Evolutionary conservation across 2,113 vertebrate genomes (phyloP).

Genomic region (Pedionomus torquatus): DNA sequence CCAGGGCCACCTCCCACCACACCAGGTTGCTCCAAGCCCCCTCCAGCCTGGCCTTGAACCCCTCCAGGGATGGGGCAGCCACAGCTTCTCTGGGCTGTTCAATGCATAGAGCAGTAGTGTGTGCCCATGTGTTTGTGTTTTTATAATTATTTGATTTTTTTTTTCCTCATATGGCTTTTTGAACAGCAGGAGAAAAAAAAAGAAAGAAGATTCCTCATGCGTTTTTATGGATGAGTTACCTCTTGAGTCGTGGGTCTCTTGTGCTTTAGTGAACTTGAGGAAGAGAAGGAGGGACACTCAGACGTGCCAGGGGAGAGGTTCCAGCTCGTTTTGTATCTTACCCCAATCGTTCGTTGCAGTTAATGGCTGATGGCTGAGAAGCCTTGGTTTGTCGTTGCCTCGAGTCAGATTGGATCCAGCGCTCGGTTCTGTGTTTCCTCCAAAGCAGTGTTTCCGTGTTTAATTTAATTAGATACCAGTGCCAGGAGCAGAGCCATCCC

Average conservation of each 20-base stretch:
- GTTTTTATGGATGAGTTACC: background rate
- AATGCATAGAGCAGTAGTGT: accelerated
- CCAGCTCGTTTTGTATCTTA: background rate
- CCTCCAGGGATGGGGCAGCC: no score
- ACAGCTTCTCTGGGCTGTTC: no score
- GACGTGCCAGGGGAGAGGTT: background rate
- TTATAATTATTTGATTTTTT: accelerated
- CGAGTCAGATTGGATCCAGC: accelerated
- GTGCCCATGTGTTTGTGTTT: accelerated
- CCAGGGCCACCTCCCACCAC: no score
- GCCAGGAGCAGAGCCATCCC: background rate
- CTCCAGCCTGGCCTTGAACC: no score
- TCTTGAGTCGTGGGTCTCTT: background rate
- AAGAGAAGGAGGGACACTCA: background rate
- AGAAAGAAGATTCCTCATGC: background rate
- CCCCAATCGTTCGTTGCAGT: accelerated
- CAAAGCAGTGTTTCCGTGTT: background rate
- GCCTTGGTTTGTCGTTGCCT: background rate
- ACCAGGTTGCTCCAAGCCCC: no score
- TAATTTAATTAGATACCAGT: background rate
- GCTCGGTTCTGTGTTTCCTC: background rate
- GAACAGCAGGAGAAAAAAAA: background rate
- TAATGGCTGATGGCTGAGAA: accelerated
- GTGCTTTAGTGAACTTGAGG: background rate
- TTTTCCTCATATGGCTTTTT: background rate